Percentiles rank a stretch among this genome's conserved stretches.
phyloP scores from a whole-genome alignment of 1,140 invertebrate species.

The Drosophila serrata region DNA sequence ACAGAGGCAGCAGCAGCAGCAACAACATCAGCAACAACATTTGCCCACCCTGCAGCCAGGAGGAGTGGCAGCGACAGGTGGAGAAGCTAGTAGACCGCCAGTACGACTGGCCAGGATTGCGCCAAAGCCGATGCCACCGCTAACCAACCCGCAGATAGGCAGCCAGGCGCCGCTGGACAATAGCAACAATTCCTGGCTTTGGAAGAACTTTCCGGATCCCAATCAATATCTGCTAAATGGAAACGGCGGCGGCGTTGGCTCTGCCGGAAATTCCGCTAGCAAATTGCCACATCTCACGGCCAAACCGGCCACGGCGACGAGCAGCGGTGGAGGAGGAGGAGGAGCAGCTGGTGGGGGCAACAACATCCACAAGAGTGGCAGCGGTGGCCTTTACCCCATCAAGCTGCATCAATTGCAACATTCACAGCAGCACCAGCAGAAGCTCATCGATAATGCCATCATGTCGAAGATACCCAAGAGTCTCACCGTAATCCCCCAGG shows the following conservation, averaged over 20 bases:
- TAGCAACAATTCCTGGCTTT: conserved; percentile 74
- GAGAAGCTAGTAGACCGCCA: not conserved
- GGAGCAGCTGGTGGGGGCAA: not conserved
- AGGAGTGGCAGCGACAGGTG: conserved; percentile 3
- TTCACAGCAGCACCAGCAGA: conserved; percentile 67
- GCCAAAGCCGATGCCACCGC: conserved; percentile 59
- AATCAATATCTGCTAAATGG: conserved; percentile 75
- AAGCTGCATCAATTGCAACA: conserved; percentile 53
- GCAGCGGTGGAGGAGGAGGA: conserved; percentile 6
- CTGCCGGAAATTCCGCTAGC: conserved; percentile 6
- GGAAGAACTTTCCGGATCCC: conserved; percentile 81
- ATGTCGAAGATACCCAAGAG: conserved; percentile 92
- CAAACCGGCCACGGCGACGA: conserved; percentile 64
- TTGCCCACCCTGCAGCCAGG: conserved; percentile 53
- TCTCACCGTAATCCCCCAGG: conserved; percentile 90
- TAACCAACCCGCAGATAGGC: conserved; percentile 55
- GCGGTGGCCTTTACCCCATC: conserved; percentile 6
- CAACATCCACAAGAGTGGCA: conserved; percentile 1
- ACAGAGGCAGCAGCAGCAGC: conserved; percentile 31
- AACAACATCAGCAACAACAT: conserved; percentile 39
- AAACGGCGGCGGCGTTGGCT: conserved; percentile 14
- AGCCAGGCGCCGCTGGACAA: conserved; percentile 47
- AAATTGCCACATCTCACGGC: conserved; percentile 71
- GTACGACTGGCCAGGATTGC: conserved; percentile 53
- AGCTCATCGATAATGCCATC: conserved; percentile 78